Evolutionary conservation across 2,113 vertebrate genomes (phyloP).

Genomic region (Gallinago undulata): DNA sequence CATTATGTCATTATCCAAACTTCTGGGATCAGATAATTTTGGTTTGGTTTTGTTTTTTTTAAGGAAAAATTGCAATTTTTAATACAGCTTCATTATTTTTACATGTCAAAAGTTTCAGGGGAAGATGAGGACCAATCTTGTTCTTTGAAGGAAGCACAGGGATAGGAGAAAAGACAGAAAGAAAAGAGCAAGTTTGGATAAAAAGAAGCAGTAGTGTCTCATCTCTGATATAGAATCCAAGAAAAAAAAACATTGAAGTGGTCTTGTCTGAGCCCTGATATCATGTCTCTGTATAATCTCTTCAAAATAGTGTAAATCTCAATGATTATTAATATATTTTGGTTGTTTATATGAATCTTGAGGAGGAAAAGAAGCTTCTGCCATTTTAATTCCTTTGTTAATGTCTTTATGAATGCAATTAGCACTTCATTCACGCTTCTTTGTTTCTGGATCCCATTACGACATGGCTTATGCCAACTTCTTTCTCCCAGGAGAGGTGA

Average conservation of each 20-base stretch:
- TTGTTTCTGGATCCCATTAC: constrained; percentile 81
- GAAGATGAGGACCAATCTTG: not conserved
- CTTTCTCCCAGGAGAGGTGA: constrained; percentile 71
- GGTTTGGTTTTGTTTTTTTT: not conserved
- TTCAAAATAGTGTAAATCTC: not conserved
- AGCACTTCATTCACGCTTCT: constrained; percentile 81
- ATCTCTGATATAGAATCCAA: not conserved
- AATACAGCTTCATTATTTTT: not conserved
- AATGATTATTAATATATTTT: constrained; percentile 26
- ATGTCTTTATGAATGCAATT: constrained; percentile 84
- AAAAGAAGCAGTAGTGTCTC: not conserved
- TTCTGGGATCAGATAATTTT: not conserved
- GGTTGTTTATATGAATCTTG: constrained; percentile 43
- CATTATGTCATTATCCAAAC: not conserved
- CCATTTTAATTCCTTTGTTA: constrained; percentile 82
- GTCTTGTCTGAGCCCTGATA: not conserved
- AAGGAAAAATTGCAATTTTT: not conserved
- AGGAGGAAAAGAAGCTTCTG: constrained; percentile 64
- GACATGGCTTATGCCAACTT: constrained; percentile 72
- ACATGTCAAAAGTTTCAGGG: not conserved
- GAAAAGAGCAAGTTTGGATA: not conserved
- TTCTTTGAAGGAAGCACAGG: not conserved
- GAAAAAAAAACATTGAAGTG: not conserved
- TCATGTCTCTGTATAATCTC: not conserved
- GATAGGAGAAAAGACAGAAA: not conserved